These are phyloP conservation scores for Apamea epomidion DNA, from an alignment of 2,888 invertebrate genomes.

Conservation along the genomic window DNA sequence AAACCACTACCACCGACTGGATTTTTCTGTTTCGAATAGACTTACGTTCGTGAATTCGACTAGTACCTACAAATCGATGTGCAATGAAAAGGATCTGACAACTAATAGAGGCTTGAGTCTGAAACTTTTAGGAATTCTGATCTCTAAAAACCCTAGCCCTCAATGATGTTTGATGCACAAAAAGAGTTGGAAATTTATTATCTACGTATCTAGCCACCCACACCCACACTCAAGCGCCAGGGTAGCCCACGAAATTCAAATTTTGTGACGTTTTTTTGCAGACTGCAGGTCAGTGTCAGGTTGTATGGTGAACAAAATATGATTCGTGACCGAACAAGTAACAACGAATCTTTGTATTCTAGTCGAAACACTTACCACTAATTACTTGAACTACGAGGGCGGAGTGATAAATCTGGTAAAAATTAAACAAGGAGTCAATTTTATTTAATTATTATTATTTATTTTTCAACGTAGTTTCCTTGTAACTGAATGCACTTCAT, in stretches of 20 bases:
- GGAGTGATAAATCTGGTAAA: too few relatives aligned
- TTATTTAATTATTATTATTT: too few relatives aligned
- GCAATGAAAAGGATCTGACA: neutral
- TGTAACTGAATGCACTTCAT: too few relatives aligned
- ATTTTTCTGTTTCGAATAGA: neutral
- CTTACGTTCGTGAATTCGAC: neutral
- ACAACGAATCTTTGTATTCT: neutral
- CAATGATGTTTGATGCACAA: neutral
- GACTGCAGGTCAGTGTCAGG: too few relatives aligned
- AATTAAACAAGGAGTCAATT: too few relatives aligned
- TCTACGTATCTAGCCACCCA: neutral
- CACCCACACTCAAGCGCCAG: too few relatives aligned
- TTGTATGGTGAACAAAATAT: neutral
- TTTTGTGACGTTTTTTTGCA: too few relatives aligned
- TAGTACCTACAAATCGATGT: neutral
- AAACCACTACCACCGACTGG: slow-evolving; percentile 13
- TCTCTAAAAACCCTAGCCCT: neutral
- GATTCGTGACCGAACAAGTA: neutral
- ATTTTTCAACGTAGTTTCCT: too few relatives aligned
- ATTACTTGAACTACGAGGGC: neutral
- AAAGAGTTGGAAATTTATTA: neutral
- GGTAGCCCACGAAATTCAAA: neutral
- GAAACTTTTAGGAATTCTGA: neutral
- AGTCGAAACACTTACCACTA: neutral
- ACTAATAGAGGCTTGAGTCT: neutral